phyloP scores from a whole-genome alignment of 2,113 vertebrate genomes.

The Cnemophilus loriae region DNA sequence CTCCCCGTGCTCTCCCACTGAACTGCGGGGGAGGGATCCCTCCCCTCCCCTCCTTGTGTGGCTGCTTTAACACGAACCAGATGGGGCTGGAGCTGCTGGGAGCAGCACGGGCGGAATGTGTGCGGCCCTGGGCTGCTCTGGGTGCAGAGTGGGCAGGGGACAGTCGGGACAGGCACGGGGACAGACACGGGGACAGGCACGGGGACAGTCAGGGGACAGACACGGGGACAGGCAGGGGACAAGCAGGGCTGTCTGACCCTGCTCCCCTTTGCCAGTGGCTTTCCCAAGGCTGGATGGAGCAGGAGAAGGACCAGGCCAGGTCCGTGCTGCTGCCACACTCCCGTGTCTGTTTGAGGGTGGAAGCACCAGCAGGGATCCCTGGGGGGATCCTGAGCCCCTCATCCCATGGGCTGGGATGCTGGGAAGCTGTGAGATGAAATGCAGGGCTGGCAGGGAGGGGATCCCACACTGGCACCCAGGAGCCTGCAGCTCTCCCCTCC shows the following conservation, averaged over 20 bases:
- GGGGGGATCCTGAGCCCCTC: not conserved
- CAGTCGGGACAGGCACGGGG: not conserved
- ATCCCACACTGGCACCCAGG: not conserved
- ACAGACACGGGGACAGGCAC: not conserved
- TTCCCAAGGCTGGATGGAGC: not conserved
- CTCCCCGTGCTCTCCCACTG: not conserved
- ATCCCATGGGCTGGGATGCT: not conserved
- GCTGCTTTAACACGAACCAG: constrained; percentile 57
- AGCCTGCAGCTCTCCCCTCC: not conserved
- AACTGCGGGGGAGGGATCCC: not conserved
- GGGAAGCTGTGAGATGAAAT: not conserved
- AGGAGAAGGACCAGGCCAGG: not conserved
- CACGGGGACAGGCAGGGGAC: not conserved
- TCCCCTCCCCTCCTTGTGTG: not conserved
- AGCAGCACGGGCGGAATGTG: not conserved
- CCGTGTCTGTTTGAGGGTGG: not conserved
- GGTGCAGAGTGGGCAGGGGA: not conserved
- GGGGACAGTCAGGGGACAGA: not conserved
- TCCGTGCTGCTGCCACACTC: not conserved
- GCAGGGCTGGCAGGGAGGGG: not conserved
- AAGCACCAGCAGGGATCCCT: not conserved
- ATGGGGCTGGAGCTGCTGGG: constrained; percentile 30
- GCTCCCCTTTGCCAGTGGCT: not conserved
- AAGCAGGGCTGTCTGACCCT: not conserved
- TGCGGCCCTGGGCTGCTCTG: not conserved